Percentiles rank a stretch among this genome's conserved stretches.
phyloP scores from a whole-genome alignment of 2,888 invertebrate genomes.

The Troides oblongomaculatus region DNA sequence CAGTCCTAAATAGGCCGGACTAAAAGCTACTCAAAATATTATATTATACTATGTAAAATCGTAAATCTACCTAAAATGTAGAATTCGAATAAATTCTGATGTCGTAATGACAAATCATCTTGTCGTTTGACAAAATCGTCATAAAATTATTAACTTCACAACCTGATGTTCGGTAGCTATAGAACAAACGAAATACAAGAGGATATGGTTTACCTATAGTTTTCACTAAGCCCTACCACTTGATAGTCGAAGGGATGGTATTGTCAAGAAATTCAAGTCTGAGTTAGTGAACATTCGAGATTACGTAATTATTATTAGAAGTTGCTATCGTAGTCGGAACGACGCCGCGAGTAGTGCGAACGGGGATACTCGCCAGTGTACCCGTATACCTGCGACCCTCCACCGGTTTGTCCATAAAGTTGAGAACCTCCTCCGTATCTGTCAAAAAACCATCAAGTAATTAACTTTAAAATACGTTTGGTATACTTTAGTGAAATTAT shows the following conservation, averaged over 20 bases:
- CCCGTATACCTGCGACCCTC: slow-evolving; percentile 79
- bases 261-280: slow-evolving; percentile 60
- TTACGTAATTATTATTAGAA: slow-evolving; percentile 76
- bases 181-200: slow-evolving; percentile 40
- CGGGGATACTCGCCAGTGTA: slow-evolving; percentile 73
- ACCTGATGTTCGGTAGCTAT: slow-evolving; percentile 52
- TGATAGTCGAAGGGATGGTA: slow-evolving; percentile 66
- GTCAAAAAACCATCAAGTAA: slow-evolving; percentile 20
- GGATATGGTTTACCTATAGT: slow-evolving; percentile 46
- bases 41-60: slow-evolving; percentile 56
- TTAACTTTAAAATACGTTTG: background rate
- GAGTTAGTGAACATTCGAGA: slow-evolving; percentile 31
- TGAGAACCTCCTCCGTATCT: slow-evolving; percentile 78
- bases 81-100: slow-evolving; percentile 51
- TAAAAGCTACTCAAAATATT: slow-evolving; percentile 65
- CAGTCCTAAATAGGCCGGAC: slow-evolving; percentile 70
- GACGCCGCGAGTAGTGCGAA: slow-evolving; percentile 81
- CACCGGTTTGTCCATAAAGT: slow-evolving; percentile 84
- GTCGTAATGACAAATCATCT: slow-evolving; percentile 24
- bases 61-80: slow-evolving; percentile 35
- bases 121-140: slow-evolving; percentile 33
- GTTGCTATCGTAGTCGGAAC: slow-evolving; percentile 90
- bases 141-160: slow-evolving; percentile 65
- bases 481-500: too few species aligned
- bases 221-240: slow-evolving; percentile 49